These are phyloP conservation scores for Axinella damicornis DNA, from an alignment of 37 sponge, comb jelly and placozoan genomes.

Conservation along the genomic window DNA sequence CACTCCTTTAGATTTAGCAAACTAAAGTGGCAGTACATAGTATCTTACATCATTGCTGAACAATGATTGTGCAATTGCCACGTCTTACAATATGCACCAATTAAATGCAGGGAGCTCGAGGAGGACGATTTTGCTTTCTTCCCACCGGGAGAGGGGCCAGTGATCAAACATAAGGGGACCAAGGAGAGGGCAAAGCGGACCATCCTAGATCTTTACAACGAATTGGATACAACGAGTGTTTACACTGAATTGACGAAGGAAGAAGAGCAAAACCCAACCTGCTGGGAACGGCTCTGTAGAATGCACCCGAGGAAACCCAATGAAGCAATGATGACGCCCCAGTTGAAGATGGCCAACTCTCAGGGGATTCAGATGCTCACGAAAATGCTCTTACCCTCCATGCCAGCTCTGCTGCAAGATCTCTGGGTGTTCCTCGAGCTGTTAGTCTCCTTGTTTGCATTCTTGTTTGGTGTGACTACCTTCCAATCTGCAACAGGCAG, in stretches of 20 bases:
- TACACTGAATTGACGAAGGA: too few relatives aligned
- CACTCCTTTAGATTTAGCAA: too few relatives aligned
- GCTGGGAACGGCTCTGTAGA: background rate
- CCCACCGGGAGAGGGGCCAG: too few relatives aligned
- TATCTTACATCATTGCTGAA: too few relatives aligned
- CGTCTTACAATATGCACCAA: too few relatives aligned
- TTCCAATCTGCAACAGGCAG: background rate
- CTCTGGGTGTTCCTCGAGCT: slow-evolving; percentile 60
- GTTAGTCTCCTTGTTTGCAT: slow-evolving; percentile 19
- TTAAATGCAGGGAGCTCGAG: too few relatives aligned
- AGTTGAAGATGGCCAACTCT: slow-evolving; percentile 12
- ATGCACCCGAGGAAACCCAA: background rate
- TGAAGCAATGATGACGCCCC: slow-evolving; percentile 4
- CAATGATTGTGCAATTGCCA: too few relatives aligned
- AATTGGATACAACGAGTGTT: background rate
- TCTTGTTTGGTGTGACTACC: slow-evolving; percentile 9
- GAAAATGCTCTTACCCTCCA: slow-evolving; percentile 31
- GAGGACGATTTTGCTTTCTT: too few relatives aligned
- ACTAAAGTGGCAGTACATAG: too few relatives aligned
- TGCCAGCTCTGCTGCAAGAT: slow-evolving; percentile 42
- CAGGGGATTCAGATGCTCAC: slow-evolving; percentile 38
- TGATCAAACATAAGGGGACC: too few relatives aligned
- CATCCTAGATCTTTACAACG: background rate
- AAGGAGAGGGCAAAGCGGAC: too few relatives aligned
- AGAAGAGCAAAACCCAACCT: background rate